phyloP scores from a whole-genome alignment of 2,888 invertebrate genomes.

The Bombylius discolor region DNA sequence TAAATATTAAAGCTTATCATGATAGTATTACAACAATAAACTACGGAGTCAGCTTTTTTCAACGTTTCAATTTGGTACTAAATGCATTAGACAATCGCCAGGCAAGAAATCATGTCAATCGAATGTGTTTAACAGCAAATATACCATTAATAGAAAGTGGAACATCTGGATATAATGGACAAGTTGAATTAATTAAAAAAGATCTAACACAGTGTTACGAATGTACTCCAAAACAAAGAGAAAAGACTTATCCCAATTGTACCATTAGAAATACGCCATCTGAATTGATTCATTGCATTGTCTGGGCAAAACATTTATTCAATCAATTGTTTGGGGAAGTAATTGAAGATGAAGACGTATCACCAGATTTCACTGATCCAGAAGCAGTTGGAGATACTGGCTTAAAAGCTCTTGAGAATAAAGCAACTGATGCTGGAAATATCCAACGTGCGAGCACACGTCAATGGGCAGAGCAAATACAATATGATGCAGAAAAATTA shows the following conservation, averaged over 20 bases:
- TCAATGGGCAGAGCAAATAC: constrained; percentile 72
- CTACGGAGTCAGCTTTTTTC: constrained; percentile 83
- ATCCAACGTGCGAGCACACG: constrained; percentile 60
- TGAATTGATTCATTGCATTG: constrained; percentile 97
- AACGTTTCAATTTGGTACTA: constrained; percentile 80
- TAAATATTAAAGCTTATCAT: constrained; percentile 79
- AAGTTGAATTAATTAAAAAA: constrained; percentile 79
- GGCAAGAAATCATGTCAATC: constrained; percentile 95
- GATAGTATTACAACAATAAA: constrained; percentile 83
- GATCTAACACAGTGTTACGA: constrained; percentile 93
- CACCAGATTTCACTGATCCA: constrained; percentile 92
- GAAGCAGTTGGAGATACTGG: constrained; percentile 69
- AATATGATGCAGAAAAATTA: constrained; percentile 72
- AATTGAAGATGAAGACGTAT: constrained; percentile 94
- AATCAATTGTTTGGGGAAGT: constrained; percentile 96
- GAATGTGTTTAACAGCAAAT: constrained; percentile 93
- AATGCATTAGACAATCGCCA: constrained; percentile 95
- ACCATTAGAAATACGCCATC: constrained; percentile 99
- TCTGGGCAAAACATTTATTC: constrained; percentile 98
- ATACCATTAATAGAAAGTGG: constrained; percentile 94
- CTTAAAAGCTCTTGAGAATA: constrained; percentile 40
- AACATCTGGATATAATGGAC: constrained; percentile 93
- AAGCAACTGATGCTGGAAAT: constrained; percentile 35
- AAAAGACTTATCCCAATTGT: constrained; percentile 93
- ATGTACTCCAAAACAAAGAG: constrained; percentile 80